These are phyloP conservation scores for Amphilophus citrinellus DNA, from an alignment of 2,113 vertebrate species.

Conservation along the genomic window DNA sequence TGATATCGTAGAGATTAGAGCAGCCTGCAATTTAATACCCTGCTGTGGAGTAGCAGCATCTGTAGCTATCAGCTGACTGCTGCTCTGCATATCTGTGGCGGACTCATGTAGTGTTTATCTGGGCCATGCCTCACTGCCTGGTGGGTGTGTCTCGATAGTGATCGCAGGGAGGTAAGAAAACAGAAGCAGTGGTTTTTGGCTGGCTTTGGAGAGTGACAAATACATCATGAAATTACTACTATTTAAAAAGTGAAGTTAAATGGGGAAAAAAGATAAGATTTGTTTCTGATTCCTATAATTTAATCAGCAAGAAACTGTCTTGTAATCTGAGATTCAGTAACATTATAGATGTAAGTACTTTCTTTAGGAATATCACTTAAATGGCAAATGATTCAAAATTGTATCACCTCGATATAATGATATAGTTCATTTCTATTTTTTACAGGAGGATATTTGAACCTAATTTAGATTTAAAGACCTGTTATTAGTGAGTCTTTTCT, in stretches of 20 bases:
- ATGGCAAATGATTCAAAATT: neutral
- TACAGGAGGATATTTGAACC: neutral
- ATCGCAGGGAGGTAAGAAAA: slow-evolving; percentile 14
- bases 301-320: neutral
- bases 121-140: slow-evolving; percentile 40
- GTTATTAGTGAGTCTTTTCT: neutral
- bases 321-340: neutral
- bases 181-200: neutral
- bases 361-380: neutral
- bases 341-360: neutral
- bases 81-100: neutral
- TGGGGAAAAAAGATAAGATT: neutral
- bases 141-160: slow-evolving; percentile 19
- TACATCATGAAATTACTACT: neutral
- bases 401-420: neutral
- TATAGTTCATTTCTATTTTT: neutral
- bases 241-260: neutral
- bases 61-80: slow-evolving; percentile 53
- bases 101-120: slow-evolving; percentile 49
- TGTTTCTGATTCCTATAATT: neutral
- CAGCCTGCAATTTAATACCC: slow-evolving; percentile 45
- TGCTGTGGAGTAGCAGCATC: slow-evolving; percentile 47
- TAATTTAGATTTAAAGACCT: neutral
- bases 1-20: slow-evolving; percentile 69
- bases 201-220: neutral